A percentile compares a stretch with the other conserved stretches of the same genome.
Conservation (phyloP, 92 coral and sea anemone genomes). For the Actinostola sp. region DNA sequence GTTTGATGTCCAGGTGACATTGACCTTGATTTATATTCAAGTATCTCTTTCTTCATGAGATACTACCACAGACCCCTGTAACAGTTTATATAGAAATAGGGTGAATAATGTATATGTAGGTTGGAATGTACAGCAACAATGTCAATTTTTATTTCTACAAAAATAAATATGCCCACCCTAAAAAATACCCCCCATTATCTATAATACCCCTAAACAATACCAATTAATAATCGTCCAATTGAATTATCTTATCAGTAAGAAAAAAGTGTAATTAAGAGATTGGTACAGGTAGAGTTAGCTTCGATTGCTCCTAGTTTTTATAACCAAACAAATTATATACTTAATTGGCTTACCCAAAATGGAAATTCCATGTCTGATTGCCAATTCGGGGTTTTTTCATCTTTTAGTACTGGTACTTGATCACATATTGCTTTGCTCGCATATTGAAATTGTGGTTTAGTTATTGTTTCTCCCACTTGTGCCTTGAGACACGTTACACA, state of each 20-base stretch:
- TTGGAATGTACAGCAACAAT: not conserved
- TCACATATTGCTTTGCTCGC: constrained; percentile 30
- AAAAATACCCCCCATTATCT: no score
- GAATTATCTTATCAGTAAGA: no score
- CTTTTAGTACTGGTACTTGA: constrained; percentile 32
- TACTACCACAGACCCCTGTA: constrained; percentile 5
- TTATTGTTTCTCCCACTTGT: constrained; percentile 24
- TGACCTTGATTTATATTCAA: not conserved
- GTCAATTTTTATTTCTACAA: not conserved
- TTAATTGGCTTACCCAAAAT: not conserved
- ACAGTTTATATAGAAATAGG: no score
- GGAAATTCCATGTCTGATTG: constrained; percentile 1
- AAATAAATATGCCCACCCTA: no score
- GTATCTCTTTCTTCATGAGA: constrained; percentile 20
- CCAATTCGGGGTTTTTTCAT: constrained; percentile 28
- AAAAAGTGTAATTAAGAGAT: no score
- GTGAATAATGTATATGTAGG: not conserved
- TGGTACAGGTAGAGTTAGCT: no score
- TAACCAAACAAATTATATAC: not conserved
- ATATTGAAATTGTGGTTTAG: constrained; percentile 13
- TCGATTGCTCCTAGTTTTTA: not conserved
- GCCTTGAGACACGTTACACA: constrained; percentile 50
- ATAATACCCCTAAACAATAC: no score
- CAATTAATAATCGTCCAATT: no score
- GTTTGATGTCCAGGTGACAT: not conserved